Base-by-base conservation (phyloP, 2,888 invertebrate genomes). In the Dryobota labecula region DNA sequence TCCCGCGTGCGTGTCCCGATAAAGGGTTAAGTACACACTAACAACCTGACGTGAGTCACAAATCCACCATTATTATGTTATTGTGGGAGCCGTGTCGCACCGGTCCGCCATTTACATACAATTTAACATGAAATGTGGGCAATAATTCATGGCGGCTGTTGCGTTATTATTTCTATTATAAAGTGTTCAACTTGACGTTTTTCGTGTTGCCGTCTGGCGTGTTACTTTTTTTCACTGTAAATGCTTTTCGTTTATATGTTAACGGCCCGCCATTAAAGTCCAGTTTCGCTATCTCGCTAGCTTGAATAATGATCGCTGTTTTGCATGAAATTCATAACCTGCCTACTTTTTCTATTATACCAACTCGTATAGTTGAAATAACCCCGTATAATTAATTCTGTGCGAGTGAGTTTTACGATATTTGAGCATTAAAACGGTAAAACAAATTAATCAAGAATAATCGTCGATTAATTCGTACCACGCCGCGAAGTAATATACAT, bases 11-110 rank as follows among this genome's bases (percentile, higher is more conserved):
- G 95, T 95, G 95, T 92, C 91, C 91, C 92, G 95, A 95, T 96
- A 95, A 95, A 95, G 95, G 95, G 95, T 95, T 96, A 95, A 96
- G 94, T 95, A 95, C 94, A 94, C 92, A 94, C 94, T 95, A 95
- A 95, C 95, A 94, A 94, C 94, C 93, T 94, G 94, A 95, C 95
- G 95, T 95, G 95, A 95, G 92, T 95, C 94, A 95, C 95, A 95
- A 95, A 95, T 95, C 95, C 93, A 92, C 94, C 93, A 95, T 95
- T 96, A 95, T 95, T 95, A 95, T 95, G 95, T 95, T 95, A 95
- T 95, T 95, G 95, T 95, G 94, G 95, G 93, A 94, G 94, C 95
- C 94, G 89, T 93, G 94, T 93, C 94, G 93, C 87, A 90, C 92
- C 90, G 93, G 92, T 91, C 91, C 90, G 92, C 87, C 94, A 95